Percentiles rank a stretch among this genome's conserved stretches.
phyloP scores from a whole-genome alignment of 2,113 vertebrate genomes.

The Laticauda colubrina region DNA sequence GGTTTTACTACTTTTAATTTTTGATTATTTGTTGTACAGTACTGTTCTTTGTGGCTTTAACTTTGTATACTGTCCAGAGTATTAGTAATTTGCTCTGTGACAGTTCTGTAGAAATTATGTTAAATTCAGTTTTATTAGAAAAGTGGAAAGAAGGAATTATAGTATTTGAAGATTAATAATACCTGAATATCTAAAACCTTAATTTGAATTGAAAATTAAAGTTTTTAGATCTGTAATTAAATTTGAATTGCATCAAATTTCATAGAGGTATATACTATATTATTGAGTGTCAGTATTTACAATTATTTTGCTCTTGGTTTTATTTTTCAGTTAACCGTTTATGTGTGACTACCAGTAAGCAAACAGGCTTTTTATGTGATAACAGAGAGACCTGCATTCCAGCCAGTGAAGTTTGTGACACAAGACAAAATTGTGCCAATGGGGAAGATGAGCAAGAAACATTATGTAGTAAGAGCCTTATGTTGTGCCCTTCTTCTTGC shows the following conservation, averaged over 20 bases:
- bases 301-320: neutral
- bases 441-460: slow-evolving; percentile 72
- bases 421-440: slow-evolving; percentile 53
- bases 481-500: neutral
- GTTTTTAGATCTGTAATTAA: too few species aligned
- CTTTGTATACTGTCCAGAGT: neutral
- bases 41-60: neutral
- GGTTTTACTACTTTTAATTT: neutral
- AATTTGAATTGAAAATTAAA: neutral
- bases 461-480: slow-evolving; percentile 71
- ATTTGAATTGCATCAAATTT: neutral
- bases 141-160: neutral
- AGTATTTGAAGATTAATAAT: neutral
- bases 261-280: neutral
- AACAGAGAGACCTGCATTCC: slow-evolving; percentile 69
- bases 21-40: neutral
- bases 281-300: neutral
- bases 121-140: neutral
- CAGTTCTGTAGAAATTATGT: neutral
- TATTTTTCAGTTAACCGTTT: slow-evolving; percentile 60
- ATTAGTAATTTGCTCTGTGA: neutral
- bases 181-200: neutral
- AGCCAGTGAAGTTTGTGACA: slow-evolving; percentile 73
- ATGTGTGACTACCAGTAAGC: slow-evolving; percentile 67
- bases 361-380: slow-evolving; percentile 75